These are phyloP conservation scores for Antheraea assamensis DNA, from an alignment of 2,888 invertebrate genomes.

Conservation along the genomic window DNA sequence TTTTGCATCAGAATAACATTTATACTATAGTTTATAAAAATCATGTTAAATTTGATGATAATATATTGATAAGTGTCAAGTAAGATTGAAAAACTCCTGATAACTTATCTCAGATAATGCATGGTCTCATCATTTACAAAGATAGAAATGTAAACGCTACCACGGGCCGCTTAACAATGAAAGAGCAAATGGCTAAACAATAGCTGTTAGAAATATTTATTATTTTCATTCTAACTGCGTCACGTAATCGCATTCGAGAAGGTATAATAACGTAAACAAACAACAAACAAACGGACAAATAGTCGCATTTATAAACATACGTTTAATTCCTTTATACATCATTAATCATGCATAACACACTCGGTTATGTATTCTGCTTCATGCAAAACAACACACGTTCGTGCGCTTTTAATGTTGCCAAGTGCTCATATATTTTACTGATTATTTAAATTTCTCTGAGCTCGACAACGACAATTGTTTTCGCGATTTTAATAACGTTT, in stretches of 20 bases:
- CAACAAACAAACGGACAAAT: neutral
- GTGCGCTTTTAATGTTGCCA: neutral
- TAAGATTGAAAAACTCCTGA: no score
- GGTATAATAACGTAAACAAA: neutral
- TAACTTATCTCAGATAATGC: no score
- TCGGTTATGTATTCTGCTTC: neutral
- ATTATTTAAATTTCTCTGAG: neutral
- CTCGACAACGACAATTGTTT: neutral
- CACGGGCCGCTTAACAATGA: neutral
- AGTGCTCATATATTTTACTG: conserved; percentile 2
- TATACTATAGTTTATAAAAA: no score
- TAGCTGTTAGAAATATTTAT: neutral
- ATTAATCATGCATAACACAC: conserved; percentile 7
- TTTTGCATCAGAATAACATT: no score
- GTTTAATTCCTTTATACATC: conserved; percentile 3
- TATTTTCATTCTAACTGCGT: neutral
- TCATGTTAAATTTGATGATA: no score
- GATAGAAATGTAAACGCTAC: neutral
- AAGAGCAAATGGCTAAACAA: neutral
- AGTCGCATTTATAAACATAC: neutral
- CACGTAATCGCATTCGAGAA: neutral
- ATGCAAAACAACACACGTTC: conserved; percentile 5
- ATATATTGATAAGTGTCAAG: no score
- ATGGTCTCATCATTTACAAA: neutral
- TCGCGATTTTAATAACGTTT: conserved; percentile 13